Percentiles rank a stretch among this genome's conserved stretches.
These are phyloP conservation scores for Holacanthus passer DNA, from an alignment of 2,113 vertebrate species.

Conservation along the genomic window DNA sequence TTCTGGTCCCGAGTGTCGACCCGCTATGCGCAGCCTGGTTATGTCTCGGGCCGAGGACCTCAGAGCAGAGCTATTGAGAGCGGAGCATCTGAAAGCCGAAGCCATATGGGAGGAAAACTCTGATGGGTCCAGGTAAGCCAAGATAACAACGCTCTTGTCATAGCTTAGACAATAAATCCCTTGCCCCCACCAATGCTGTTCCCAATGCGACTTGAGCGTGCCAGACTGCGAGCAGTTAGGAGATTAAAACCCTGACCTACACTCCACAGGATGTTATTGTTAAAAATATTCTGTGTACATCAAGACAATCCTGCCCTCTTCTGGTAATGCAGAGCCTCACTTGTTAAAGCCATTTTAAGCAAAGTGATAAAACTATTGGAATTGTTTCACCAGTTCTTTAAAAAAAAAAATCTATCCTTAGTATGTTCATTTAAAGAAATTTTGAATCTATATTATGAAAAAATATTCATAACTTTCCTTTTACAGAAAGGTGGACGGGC, in stretches of 20 bases:
- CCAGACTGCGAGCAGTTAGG: slow-evolving; percentile 9
- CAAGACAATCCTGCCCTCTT: slow-evolving; percentile 67
- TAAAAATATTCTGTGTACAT: slow-evolving; percentile 5
- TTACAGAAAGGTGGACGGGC: slow-evolving; percentile 78
- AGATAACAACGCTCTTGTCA: slow-evolving; percentile 27
- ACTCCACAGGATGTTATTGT: slow-evolving; percentile 35
- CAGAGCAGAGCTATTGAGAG: slow-evolving; percentile 81
- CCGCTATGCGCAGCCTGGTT: slow-evolving; percentile 57
- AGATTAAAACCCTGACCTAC: slow-evolving; percentile 55
- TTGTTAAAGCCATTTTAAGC: not conserved
- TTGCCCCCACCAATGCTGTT: slow-evolving; percentile 3
- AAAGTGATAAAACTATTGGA: not conserved
- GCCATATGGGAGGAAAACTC: slow-evolving; percentile 80
- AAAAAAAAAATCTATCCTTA: not conserved
- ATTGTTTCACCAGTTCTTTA: not conserved
- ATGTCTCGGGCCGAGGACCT: slow-evolving; percentile 81
- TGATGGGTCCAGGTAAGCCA: slow-evolving; percentile 74
- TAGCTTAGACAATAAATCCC: slow-evolving; percentile 53
- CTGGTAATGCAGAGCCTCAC: slow-evolving; percentile 46
- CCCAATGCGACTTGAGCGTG: slow-evolving; percentile 28
- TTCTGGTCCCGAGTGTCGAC: slow-evolving; percentile 65
- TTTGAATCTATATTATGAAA: not conserved
- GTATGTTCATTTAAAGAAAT: not conserved
- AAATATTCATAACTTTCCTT: not conserved
- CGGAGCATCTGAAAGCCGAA: slow-evolving; percentile 85